Conservation (phyloP, 2,888 invertebrate genomes). For the Lithophane leautieri region DNA sequence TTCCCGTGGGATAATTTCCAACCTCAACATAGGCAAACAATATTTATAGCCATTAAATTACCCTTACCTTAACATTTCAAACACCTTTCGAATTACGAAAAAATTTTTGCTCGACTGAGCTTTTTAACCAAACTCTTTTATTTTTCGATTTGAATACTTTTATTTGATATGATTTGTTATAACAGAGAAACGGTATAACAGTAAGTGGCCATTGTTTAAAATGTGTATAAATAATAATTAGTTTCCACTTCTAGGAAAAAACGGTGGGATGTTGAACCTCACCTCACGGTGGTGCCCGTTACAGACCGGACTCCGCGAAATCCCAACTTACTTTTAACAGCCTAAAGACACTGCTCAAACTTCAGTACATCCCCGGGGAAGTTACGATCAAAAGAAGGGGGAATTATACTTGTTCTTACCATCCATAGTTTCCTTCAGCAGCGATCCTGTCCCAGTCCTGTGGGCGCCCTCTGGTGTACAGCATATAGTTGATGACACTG, state of each 20-base stretch:
- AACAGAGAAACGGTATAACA: background rate
- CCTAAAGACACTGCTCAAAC: background rate
- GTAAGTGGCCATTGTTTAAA: background rate
- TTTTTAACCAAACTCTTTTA: background rate
- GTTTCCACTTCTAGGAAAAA: background rate
- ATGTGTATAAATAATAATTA: background rate
- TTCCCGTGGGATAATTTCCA: too few species aligned
- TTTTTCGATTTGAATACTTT: background rate
- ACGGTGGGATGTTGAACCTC: background rate
- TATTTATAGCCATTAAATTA: background rate
- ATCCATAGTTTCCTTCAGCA: constrained; percentile 92
- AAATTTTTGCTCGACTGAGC: background rate
- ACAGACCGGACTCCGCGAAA: too few species aligned
- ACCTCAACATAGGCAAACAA: background rate
- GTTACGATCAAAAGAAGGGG: background rate
- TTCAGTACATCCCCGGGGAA: background rate
- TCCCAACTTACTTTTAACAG: constrained; percentile 3
- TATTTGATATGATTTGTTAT: background rate
- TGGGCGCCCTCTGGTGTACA: constrained; percentile 94
- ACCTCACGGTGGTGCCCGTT: background rate
- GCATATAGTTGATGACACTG: constrained; percentile 95
- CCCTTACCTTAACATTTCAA: too few species aligned
- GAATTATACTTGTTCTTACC: constrained; percentile 82
- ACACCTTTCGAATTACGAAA: background rate
- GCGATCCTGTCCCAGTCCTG: constrained; percentile 93